phyloP scores from a whole-genome alignment of 2,797 vertebrate genomes.

The Acanthurus lineatus region DNA sequence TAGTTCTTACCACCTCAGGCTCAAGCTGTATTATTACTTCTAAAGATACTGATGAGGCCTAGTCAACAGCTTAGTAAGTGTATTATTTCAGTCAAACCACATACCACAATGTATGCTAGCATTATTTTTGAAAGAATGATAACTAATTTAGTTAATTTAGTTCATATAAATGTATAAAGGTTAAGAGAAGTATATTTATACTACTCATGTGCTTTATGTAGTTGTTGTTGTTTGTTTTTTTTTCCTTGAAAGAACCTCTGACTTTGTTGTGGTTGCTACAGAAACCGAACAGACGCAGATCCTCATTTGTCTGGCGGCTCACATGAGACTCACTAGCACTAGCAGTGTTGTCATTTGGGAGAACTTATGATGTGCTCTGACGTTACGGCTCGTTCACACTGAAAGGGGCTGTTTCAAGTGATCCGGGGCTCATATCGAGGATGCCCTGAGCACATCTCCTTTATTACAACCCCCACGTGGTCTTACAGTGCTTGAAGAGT shows the following conservation, averaged over 20 bases:
- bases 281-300: slow-evolving; percentile 11
- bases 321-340: slow-evolving; percentile 6
- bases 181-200: neutral
- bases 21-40: neutral
- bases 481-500: neutral
- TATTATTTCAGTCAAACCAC: neutral
- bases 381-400: neutral
- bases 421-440: neutral
- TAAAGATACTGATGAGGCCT: neutral
- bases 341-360: neutral
- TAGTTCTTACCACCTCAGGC: neutral
- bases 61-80: neutral
- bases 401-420: slow-evolving; percentile 24
- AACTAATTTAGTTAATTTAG: too few relatives aligned
- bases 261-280: neutral
- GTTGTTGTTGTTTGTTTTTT: neutral
- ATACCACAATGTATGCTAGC: too few relatives aligned
- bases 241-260: neutral
- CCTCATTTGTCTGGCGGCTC: slow-evolving; percentile 23
- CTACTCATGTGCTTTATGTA: neutral
- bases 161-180: too few relatives aligned
- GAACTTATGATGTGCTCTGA: neutral
- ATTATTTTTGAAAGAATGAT: too few relatives aligned
- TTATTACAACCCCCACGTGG: neutral
- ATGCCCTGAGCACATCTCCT: neutral